Evolutionary conservation across 37 sponge, comb jelly and placozoan genomes (phyloP), one percentile per base, ranked within the genome.

Genomic region (Aphrocallistes beatrix): DNA sequence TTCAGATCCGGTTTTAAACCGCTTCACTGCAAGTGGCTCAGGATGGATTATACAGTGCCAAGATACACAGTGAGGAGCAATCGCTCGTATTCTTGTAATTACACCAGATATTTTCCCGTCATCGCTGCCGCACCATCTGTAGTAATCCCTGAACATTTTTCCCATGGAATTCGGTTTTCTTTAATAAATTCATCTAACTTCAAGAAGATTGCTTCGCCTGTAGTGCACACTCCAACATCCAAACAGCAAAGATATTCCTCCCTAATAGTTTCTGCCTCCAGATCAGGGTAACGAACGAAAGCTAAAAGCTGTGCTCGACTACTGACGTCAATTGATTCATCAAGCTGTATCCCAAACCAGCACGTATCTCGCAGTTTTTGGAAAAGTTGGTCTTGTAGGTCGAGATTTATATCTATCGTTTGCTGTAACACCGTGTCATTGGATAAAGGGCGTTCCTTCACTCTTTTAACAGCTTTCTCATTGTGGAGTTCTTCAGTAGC

Each of bases 261-360:
- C 25, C 25, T 60, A 30, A 60, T 60, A 60, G 34, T 60, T 32
- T 60, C 75, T 60, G 75, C 75, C 75, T 60, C 75, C 75, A 60
- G 25, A 28, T 60, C 75, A 60, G 75, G 75, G 75, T 60, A 60
- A 60, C 34, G 75, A 60, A 60, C 75, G 75, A 25, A 60, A 32
- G 75, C 75, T 60, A 60, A 60, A 32, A 60, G 32, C 75, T 60
- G 75, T 60, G 34, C 75, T 60, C 75, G 75, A 60, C 75, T 60
- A 60, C 75, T 60, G 32, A 60, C 75, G 34, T 60, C 34, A 28
- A 30, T 60, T 60, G 75, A 60, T 60, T 60, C 75, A 60, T 60
- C 75, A 60, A 60, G 10, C 75, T 28, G 25, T 60, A 60, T 25
- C 32, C 32, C 75, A 21, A 60, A 60, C 75, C 75, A 60, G 75